Conservation (phyloP, 1,140 invertebrate species). For the Leptonema lineaticorne region DNA sequence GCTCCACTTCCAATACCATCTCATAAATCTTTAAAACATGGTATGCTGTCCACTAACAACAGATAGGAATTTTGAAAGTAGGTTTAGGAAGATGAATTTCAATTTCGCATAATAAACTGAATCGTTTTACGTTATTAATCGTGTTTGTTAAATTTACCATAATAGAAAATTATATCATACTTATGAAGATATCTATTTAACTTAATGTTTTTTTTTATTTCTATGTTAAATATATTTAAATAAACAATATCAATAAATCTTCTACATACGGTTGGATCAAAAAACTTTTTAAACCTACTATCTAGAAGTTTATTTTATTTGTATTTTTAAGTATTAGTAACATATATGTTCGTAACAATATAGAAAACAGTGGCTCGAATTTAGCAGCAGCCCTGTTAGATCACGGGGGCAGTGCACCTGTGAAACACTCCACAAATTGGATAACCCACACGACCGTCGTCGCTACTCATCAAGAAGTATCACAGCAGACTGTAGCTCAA, state of each 20-base stretch:
- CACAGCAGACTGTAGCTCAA: constrained; percentile 43
- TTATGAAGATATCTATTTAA: no score
- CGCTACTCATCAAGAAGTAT: constrained; percentile 37
- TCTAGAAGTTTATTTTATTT: background rate
- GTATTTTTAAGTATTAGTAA: no score
- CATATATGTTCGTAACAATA: background rate
- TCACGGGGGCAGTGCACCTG: constrained; percentile 42
- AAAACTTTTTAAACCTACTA: no score
- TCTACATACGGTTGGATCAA: no score
- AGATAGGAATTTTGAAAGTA: background rate
- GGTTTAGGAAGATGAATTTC: background rate
- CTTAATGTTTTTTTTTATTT: no score
- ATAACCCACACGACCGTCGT: constrained; percentile 37
- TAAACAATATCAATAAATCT: no score
- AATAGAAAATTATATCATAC: background rate
- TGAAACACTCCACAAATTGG: constrained; percentile 38
- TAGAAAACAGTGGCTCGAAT: constrained; percentile 46
- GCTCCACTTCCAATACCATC: constrained; percentile 64
- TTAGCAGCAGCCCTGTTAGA: constrained; percentile 57
- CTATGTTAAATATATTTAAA: no score
- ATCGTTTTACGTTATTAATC: background rate
- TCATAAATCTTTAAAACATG: constrained; percentile 49
- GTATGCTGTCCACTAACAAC: background rate
- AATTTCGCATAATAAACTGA: background rate
- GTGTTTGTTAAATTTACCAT: background rate